phyloP scores from a whole-genome alignment of 2,888 invertebrate genomes.

The Rhingia rostrata region DNA sequence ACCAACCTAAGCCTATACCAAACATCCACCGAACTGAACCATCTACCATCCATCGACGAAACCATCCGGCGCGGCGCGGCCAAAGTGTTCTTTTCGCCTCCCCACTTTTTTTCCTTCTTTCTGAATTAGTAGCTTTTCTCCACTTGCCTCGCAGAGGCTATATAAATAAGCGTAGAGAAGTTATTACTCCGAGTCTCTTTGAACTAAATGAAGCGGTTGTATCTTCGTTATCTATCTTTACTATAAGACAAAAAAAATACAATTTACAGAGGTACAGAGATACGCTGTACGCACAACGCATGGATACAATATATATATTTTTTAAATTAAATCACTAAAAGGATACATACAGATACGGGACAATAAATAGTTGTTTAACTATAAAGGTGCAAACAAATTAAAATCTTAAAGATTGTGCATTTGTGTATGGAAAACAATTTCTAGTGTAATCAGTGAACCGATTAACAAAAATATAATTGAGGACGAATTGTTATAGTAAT shows the following conservation, averaged over 20 bases:
- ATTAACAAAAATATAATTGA: neutral
- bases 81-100: conserved; percentile 75
- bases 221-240: conserved; percentile 77
- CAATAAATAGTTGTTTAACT: conserved; percentile 5
- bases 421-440: conserved; percentile 15
- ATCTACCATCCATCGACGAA: conserved; percentile 50
- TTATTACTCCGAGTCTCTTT: conserved; percentile 83
- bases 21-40: conserved; percentile 49
- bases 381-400: conserved; percentile 3
- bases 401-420: neutral
- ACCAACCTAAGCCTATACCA: conserved; percentile 37
- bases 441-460: conserved; percentile 32
- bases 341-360: conserved; percentile 48
- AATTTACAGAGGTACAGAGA: conserved; percentile 57
- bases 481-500: conserved; percentile 29
- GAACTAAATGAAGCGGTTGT: conserved; percentile 83
- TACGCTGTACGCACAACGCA: conserved; percentile 47
- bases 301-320: conserved; percentile 43
- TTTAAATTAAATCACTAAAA: conserved; percentile 53
- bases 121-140: conserved; percentile 77
- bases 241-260: conserved; percentile 34
- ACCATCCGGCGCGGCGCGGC: conserved; percentile 57
- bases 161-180: conserved; percentile 83
- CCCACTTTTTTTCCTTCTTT: conserved; percentile 75
- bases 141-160: conserved; percentile 83